Base-by-base conservation (phyloP, 35 echinoderm and acorn worm genomes). In the Ophioderma brevispina region DNA sequence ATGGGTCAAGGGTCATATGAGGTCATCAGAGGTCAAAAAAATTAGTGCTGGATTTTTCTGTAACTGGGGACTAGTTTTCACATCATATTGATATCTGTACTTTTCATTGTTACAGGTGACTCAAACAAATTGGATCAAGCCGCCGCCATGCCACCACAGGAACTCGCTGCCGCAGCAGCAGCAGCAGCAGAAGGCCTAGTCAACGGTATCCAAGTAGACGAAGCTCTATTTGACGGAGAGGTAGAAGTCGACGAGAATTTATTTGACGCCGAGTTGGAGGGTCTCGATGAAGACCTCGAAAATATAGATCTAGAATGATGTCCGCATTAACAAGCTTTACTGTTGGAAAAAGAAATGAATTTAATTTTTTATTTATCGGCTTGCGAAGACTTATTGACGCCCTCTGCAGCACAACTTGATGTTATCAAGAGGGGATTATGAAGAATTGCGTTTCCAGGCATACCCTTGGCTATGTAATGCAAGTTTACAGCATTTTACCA, bases 221-320 rank as follows among this genome's bases (percentile, higher is more conserved):
- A 88, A 79, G 32, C 80, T 39, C 79, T 87, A 76, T 91, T 98
- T 40, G 75, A 33, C 36, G 79, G 91, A 4, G 97, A 99, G 55
- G 93, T 98, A 11, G 92, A 94, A 32, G 92, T 98, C 1, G 96
- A 98, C 49, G 97, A 99, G 85, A 90, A 99, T 56, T 87, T 99
- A 78, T 99, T 99, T 91, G 94, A 91, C 59, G 87, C 88, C 19
- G 97, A 99, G 38, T 37, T 92, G 35, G 97, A 99, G 59, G 59
- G n/a, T 8, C 59, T 99, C 25, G 96, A 98, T 37, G 90, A 93
- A 37, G 97, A 99, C 35, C 38, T 98, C 76, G 93, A 98, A 36
- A 37, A 84, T 36, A 82, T 99, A 41, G 93, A 99, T 82, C 87
- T 99, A 59, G 84, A 95, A 37, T 82, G 77, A 85, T 91, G 55